Evolutionary conservation across 2,888 invertebrate species (phyloP).

Genomic region (Salticus scenicus): DNA sequence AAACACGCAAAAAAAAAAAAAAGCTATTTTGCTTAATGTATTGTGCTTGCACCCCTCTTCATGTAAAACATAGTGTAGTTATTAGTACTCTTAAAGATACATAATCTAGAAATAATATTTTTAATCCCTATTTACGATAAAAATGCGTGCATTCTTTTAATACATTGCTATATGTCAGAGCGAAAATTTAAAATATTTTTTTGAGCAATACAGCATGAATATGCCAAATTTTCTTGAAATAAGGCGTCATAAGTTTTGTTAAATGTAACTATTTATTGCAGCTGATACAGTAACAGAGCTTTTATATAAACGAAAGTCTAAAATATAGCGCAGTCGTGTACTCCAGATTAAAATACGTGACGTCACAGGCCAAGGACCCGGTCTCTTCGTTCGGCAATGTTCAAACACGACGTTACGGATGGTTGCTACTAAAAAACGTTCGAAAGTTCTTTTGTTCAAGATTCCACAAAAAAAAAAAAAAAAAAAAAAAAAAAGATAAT

Average conservation of each 20-base stretch:
- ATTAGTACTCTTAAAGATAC: no score
- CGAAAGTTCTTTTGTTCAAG: slow-evolving; percentile 55
- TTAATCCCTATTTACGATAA: no score
- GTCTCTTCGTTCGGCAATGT: slow-evolving; percentile 37
- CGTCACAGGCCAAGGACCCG: slow-evolving; percentile 57
- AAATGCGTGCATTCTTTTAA: no score
- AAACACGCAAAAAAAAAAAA: no score
- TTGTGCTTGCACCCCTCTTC: no score
- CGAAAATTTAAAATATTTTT: no score
- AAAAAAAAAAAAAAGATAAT: slow-evolving; percentile 44
- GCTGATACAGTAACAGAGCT: background rate
- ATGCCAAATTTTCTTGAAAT: background rate
- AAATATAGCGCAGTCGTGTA: slow-evolving; percentile 37
- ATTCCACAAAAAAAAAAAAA: slow-evolving; percentile 58
- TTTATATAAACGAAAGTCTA: background rate
- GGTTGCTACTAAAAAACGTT: slow-evolving; percentile 47
- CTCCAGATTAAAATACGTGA: slow-evolving; percentile 27
- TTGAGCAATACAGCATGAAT: no score
- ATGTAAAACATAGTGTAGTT: no score
- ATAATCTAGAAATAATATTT: no score
- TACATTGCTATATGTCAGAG: no score
- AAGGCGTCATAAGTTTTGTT: background rate
- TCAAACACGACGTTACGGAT: slow-evolving; percentile 59
- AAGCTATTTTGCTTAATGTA: no score
- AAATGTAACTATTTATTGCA: background rate